Conservation (phyloP, 2,888 invertebrate genomes). For the Sialis lutaria region DNA sequence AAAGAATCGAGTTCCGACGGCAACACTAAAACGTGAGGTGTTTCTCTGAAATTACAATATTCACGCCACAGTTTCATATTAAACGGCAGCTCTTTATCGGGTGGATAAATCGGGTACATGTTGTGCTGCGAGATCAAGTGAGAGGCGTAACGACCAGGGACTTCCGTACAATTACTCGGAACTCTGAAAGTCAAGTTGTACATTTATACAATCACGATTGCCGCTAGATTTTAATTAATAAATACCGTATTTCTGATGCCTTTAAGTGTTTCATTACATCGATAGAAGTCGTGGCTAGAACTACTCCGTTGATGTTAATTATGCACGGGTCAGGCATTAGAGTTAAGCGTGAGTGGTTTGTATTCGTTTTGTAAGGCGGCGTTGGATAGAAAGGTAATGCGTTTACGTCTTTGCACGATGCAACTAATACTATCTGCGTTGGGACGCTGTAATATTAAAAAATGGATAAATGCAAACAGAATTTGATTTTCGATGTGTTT, state of each 20-base stretch:
- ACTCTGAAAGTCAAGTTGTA: no score
- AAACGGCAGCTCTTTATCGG: constrained; percentile 41
- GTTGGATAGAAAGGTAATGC: constrained; percentile 72
- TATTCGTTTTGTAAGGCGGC: constrained; percentile 45
- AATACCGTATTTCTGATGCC: constrained; percentile 48
- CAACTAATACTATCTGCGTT: constrained; percentile 55
- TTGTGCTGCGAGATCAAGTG: constrained; percentile 62
- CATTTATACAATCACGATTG: no score
- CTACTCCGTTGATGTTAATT: constrained; percentile 56
- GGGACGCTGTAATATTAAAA: constrained; percentile 30
- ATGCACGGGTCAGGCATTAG: constrained; percentile 69
- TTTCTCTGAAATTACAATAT: constrained; percentile 48
- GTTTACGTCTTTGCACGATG: constrained; percentile 62
- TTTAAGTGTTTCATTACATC: constrained; percentile 73
- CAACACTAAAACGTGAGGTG: constrained; percentile 67
- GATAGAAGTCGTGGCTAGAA: constrained; percentile 62
- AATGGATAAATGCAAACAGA: no score
- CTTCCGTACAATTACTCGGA: no score
- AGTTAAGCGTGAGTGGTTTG: constrained; percentile 40
- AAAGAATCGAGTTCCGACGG: constrained; percentile 77
- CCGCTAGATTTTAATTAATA: no score
- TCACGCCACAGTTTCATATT: constrained; percentile 57
- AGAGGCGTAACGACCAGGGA: constrained; percentile 49
- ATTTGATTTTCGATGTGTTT: background rate
- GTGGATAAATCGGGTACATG: constrained; percentile 70